These are phyloP conservation scores for Champsocephalus esox DNA, from an alignment of 2,797 vertebrate genomes.

Conservation along the genomic window DNA sequence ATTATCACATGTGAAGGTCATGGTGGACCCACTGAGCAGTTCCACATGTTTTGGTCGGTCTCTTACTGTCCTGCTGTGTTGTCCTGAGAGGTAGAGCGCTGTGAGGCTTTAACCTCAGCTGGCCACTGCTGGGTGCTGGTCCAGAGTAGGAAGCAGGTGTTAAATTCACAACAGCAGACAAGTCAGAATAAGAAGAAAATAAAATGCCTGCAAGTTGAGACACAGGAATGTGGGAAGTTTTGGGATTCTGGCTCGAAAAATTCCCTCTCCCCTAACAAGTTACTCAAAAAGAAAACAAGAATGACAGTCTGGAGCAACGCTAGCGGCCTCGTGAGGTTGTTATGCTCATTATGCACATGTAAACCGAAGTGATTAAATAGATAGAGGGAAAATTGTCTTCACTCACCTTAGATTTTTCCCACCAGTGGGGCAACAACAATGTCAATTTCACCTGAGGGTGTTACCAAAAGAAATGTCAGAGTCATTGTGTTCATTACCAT, in stretches of 20 bases:
- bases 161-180: constrained; percentile 56
- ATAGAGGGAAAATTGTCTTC: not conserved
- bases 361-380: not conserved
- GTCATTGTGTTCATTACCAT: not conserved
- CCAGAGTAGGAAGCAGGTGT: constrained; percentile 63
- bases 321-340: not conserved
- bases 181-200: not conserved
- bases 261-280: not conserved
- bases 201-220: constrained; percentile 1
- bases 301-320: not conserved
- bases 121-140: constrained; percentile 51
- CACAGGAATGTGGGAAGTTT: constrained; percentile 40
- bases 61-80: constrained; percentile 44
- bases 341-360: constrained; percentile 7
- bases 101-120: constrained; percentile 51
- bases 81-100: constrained; percentile 27
- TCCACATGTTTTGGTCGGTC: constrained; percentile 52
- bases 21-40: constrained; percentile 36
- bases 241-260: constrained; percentile 18
- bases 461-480: not conserved
- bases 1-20: constrained; percentile 45
- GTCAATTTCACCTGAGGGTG: not conserved
- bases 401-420: not conserved
- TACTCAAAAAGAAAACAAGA: constrained; percentile 3
- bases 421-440: not conserved